Base-by-base conservation (phyloP, 2,888 invertebrate species). In the Anaspis maculata region DNA sequence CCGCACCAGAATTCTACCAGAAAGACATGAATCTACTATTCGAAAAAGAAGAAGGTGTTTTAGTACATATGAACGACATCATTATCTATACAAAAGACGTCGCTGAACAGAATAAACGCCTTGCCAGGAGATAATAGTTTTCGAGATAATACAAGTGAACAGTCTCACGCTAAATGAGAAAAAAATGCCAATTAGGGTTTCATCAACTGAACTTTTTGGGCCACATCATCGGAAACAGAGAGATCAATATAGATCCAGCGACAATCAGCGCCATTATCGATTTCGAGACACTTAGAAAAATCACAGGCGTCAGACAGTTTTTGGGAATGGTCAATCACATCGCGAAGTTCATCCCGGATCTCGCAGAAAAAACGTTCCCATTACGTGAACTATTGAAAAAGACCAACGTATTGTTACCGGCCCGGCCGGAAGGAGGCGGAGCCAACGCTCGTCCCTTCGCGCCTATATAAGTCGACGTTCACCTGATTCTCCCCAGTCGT, bases 51-150 rank as follows among this genome's bases (percentile, higher is more conserved):
- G n/a, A n/a, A n/a, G 25, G 15, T 6, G 12, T 27, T n/a, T 14
- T 13, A 27, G 27, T 27, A 10, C 27, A 27, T 1, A 36, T 42
- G 2, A 24, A 24, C 7, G 23, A 41, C 31, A 23, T 57, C 3
- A 41, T 41, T n/a, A 50, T 51, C 32, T 22, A 57, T 21, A 56
- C 56, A 3, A 44, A 54, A 32, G 30, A 12, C 13, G 9, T 15
- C 3, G 12, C 13, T 7, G 27, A 27, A 15, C 27, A 27, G 4
- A 14, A 27, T 26, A 19, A 19, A 19, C 5, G 9, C 19, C 19
- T 19, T n/a, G n/a, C n/a, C n/a, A n/a, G n/a, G n/a, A n/a, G n/a
- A n/a, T n/a, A n/a, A n/a, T n/a, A n/a, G n/a, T n/a, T n/a, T n/a
- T n/a, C n/a, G n/a, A n/a, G n/a, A n/a, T n/a, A n/a, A n/a, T n/a